Evolutionary conservation across 2,797 vertebrate genomes (phyloP), one percentile per base, ranked within the genome.

Genomic region (Jordanella pulchra): DNA sequence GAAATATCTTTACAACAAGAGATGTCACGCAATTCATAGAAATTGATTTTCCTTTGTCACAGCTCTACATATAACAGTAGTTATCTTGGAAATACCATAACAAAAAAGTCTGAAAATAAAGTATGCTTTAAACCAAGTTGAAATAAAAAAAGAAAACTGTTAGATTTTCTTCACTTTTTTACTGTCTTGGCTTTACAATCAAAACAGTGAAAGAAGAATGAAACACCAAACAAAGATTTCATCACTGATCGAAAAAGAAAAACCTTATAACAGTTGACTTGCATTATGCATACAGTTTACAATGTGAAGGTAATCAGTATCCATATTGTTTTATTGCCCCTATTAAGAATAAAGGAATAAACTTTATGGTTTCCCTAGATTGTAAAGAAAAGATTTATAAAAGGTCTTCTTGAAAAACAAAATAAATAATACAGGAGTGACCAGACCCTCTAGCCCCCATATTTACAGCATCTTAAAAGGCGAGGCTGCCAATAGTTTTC

Each of bases 241-340:
- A 13, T 3, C 4, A 21, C 32, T 11, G 32, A 23, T 51, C 6
- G 1, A 23, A 61, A 60, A 61, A 39, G 23, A 15, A 11, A 35
- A 39, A 61, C 58, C 32, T 61, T 61, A 9, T 61, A 61, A 61
- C 35, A 61, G 21, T 23, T 21, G 32, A 61, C 58, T 39, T 61
- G 23, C 35, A 23, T 23, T 17, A 11, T 35, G 58, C 17, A 60
- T 4, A 39, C 17, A 35, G 32, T 61, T 61, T 61, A 61, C 18
- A 39, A 7, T 42, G 35, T 42, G 44, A 2, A 45, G 44, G 44
- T 15, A 39, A 39, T 61, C 32, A 39, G 32, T n/a, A n/a, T 61
- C 11, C 23, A n/a, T 60, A 11, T 5, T 60, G 55, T 58, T 21
- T 58, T 58, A 32, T 3, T 1, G 56, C 56, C 28, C 9, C 18